Conservation (phyloP, 2,797 vertebrate genomes). For the Morus bassanus region DNA sequence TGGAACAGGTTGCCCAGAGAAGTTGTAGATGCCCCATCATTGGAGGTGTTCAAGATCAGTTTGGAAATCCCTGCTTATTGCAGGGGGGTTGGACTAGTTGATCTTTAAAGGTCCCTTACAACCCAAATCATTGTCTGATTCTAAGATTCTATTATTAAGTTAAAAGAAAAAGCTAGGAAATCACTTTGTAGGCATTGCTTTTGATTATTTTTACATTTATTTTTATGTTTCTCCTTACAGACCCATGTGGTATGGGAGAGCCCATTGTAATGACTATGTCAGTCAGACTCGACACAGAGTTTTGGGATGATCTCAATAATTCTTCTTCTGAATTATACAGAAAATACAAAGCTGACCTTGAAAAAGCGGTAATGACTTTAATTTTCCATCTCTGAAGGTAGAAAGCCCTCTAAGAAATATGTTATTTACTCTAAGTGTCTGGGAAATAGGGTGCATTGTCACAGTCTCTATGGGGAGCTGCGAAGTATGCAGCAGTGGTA, state of each 20-base stretch:
- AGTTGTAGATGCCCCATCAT: fast-evolving
- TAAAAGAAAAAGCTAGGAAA: background rate
- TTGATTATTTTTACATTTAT: background rate
- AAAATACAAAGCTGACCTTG: conserved; percentile 72
- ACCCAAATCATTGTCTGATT: background rate
- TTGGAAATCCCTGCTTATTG: background rate
- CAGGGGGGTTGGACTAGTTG: background rate
- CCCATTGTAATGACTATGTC: conserved; percentile 52
- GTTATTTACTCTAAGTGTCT: background rate
- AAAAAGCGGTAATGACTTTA: conserved; percentile 69
- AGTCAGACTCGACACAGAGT: conserved; percentile 64
- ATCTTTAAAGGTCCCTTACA: background rate
- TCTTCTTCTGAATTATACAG: conserved; percentile 63
- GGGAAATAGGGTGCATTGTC: background rate
- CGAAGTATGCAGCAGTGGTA: background rate
- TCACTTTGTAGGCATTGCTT: background rate
- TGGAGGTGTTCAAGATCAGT: background rate
- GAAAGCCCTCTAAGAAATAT: background rate
- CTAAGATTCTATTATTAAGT: background rate
- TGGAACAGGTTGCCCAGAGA: background rate
- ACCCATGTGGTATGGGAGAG: background rate
- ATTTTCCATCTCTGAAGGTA: background rate
- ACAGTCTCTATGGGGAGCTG: background rate
- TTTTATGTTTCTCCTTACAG: conserved; percentile 18
- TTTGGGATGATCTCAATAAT: conserved; percentile 55